These are phyloP conservation scores for Napeogenes sylphis DNA, from an alignment of 2,888 invertebrate genomes.

Conservation along the genomic window DNA sequence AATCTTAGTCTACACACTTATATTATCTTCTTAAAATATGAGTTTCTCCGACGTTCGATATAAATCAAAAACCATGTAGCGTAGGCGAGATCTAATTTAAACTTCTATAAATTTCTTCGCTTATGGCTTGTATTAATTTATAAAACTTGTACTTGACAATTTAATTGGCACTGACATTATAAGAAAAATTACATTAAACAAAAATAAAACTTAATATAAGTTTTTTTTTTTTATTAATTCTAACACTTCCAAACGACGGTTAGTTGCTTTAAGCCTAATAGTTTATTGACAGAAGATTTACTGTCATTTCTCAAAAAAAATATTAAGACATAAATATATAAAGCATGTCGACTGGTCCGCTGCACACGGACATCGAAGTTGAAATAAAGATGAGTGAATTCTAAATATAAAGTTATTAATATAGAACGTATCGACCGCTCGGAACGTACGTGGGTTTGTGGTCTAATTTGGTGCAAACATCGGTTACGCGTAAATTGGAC, in stretches of 20 bases:
- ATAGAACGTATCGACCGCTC: constrained; percentile 37
- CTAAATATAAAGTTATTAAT: constrained; percentile 46
- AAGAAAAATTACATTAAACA: no score
- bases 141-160: not conserved
- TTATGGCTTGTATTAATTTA: not conserved
- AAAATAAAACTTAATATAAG: no score
- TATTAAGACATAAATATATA: constrained; percentile 27
- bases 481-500: constrained; percentile 3
- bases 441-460: constrained; percentile 36
- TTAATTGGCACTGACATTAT: not conserved
- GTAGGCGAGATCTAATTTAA: not conserved
- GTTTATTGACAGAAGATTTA: no score
- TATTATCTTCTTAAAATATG: not conserved
- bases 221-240: no score
- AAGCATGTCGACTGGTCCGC: constrained; percentile 25
- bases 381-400: constrained; percentile 45
- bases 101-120: not conserved
- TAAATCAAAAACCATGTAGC: not conserved
- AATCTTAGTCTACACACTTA: not conserved
- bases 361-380: constrained; percentile 43
- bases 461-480: constrained; percentile 24
- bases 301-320: no score
- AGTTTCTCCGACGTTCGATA: not conserved
- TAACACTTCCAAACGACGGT: no score
- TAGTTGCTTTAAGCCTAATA: no score